These are phyloP conservation scores for Darevskia mixta DNA, from an alignment of 2,797 vertebrate genomes.

Conservation along the genomic window DNA sequence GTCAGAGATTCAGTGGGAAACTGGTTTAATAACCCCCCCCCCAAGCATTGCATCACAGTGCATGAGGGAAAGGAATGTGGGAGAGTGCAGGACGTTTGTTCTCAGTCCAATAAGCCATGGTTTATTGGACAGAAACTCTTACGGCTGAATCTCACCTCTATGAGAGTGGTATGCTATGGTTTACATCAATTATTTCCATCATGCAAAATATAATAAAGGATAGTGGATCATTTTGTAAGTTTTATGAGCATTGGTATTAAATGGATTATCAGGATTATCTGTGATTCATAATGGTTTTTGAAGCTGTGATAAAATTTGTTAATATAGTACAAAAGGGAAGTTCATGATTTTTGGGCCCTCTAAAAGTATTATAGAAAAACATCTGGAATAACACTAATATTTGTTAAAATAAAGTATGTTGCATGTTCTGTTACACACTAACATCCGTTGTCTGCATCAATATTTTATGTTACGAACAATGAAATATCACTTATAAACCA, in stretches of 20 bases:
- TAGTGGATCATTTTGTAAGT: constrained; percentile 61
- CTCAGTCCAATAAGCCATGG: not conserved
- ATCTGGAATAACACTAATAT: constrained; percentile 57
- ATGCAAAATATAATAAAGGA: constrained; percentile 30
- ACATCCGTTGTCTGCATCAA: not conserved
- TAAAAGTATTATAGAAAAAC: constrained; percentile 21
- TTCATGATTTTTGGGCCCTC: constrained; percentile 50
- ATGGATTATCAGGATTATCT: constrained; percentile 61
- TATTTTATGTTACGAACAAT: not conserved
- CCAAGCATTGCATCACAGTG: not conserved
- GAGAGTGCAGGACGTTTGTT: not conserved
- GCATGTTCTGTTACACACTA: constrained; percentile 33
- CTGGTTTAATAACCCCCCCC: not conserved
- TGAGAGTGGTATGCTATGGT: not conserved
- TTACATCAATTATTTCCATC: not conserved
- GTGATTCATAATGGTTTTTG: constrained; percentile 43
- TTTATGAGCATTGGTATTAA: constrained; percentile 56
- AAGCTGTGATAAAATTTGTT: constrained; percentile 56
- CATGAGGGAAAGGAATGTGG: not conserved
- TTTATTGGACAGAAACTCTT: constrained; percentile 1
- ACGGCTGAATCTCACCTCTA: not conserved
- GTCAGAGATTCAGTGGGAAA: not conserved
- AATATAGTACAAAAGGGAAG: constrained; percentile 50
- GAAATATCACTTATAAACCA: constrained; percentile 34
- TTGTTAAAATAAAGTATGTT: constrained; percentile 53